Evolutionary conservation across 2,888 invertebrate species (phyloP).

Genomic region (Digitonthophagus gazella): DNA sequence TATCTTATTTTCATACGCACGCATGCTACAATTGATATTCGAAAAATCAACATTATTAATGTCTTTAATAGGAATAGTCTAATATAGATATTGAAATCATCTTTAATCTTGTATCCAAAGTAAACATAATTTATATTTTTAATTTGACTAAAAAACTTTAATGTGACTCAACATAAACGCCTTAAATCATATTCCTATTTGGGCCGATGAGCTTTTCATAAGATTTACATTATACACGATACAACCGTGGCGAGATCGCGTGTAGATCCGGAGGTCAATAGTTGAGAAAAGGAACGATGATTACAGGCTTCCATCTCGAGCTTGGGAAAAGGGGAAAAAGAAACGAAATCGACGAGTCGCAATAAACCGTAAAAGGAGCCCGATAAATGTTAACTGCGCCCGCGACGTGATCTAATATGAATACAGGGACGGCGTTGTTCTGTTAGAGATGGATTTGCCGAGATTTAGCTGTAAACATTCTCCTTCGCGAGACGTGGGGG

Average conservation of each 20-base stretch:
- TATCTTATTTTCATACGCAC: neutral
- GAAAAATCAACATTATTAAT: neutral
- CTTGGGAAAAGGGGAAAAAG: conserved; percentile 1
- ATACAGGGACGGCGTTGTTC: conserved; percentile 12
- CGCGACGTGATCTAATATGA: conserved; percentile 15
- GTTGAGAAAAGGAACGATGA: conserved; percentile 6
- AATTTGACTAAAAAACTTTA: too few species aligned
- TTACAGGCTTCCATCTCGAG: conserved; percentile 9
- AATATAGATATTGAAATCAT: too few species aligned
- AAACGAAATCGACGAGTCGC: conserved; percentile 3
- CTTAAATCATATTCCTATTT: neutral
- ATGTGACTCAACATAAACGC: too few species aligned
- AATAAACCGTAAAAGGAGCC: conserved; percentile 16
- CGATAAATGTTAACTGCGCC: conserved; percentile 15
- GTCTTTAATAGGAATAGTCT: too few species aligned
- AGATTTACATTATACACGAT: neutral
- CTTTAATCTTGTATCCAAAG: too few species aligned
- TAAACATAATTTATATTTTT: too few species aligned
- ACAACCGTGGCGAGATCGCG: neutral
- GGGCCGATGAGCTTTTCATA: neutral
- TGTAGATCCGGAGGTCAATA: neutral
- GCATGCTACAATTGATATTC: neutral
- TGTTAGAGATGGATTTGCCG: conserved; percentile 8
- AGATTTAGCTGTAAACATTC: conserved; percentile 7
- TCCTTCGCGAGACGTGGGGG: neutral